Evolutionary conservation across 2,888 invertebrate species (phyloP).

Genomic region (Elegia similella): DNA sequence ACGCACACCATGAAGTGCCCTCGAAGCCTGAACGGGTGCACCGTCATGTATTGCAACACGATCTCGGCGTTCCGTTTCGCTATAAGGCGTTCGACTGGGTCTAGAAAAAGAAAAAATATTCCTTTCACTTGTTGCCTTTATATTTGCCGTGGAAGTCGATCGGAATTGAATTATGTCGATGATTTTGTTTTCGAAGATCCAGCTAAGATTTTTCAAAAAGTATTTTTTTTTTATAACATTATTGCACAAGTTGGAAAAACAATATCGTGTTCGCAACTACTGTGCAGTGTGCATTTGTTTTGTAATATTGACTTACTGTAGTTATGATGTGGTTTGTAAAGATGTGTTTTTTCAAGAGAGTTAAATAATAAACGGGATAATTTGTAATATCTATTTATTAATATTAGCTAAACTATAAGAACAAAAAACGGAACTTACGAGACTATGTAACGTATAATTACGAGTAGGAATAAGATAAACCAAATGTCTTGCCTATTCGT

Average conservation of each 20-base stretch:
- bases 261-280: too few relatives aligned
- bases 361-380: neutral
- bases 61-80: slow-evolving; percentile 67
- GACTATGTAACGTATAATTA: neutral
- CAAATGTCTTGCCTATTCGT: neutral
- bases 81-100: slow-evolving; percentile 48
- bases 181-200: too few relatives aligned
- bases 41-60: slow-evolving; percentile 64
- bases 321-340: too few relatives aligned
- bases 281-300: too few relatives aligned
- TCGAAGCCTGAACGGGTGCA: slow-evolving; percentile 65
- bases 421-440: neutral
- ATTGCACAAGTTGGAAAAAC: too few relatives aligned
- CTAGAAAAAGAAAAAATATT: slow-evolving; percentile 54
- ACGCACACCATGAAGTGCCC: slow-evolving; percentile 60
- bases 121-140: slow-evolving; percentile 4
- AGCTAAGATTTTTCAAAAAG: too few relatives aligned
- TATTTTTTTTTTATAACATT: too few relatives aligned
- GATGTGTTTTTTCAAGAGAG: neutral
- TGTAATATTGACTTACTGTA: too few relatives aligned
- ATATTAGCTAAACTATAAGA: neutral
- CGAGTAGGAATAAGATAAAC: neutral
- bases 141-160: too few relatives aligned
- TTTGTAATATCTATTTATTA: slow-evolving; percentile 1
- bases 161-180: too few relatives aligned